These are phyloP conservation scores for Fulica atra DNA, from an alignment of 2,113 vertebrate genomes.

Conservation along the genomic window DNA sequence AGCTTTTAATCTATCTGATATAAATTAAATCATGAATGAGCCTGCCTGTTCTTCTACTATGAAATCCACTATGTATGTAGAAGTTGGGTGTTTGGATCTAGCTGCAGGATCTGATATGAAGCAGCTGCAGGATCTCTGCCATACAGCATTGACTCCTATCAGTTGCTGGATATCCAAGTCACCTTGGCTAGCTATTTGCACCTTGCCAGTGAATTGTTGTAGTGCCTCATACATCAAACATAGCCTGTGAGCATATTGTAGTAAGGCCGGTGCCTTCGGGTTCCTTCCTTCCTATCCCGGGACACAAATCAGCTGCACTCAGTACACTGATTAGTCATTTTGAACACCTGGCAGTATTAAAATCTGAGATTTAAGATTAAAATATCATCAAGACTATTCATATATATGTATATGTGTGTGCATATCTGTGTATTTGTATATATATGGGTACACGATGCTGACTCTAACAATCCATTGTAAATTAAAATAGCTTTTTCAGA, in stretches of 20 bases:
- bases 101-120: not conserved
- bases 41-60: not conserved
- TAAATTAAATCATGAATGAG: not conserved
- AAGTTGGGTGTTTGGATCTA: not conserved
- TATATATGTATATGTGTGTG: not conserved
- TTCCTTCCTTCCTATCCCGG: constrained; percentile 32
- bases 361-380: constrained; percentile 43
- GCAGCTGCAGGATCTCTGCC: not conserved
- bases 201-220: not conserved
- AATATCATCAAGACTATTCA: constrained; percentile 35
- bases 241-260: not conserved
- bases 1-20: not conserved
- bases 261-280: constrained; percentile 13
- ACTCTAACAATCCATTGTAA: constrained; percentile 4
- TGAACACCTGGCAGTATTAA: constrained; percentile 23
- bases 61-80: not conserved
- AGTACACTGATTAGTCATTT: not conserved
- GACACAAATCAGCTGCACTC: not conserved
- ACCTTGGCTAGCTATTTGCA: not conserved
- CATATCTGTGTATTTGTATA: not conserved
- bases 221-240: not conserved
- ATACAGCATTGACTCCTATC: not conserved
- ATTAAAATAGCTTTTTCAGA: constrained; percentile 7
- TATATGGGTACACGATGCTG: not conserved
- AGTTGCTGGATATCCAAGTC: not conserved